A percentile compares a stretch with the other conserved stretches of the same genome.
These are phyloP conservation scores for Operophtera brumata DNA, from an alignment of 2,888 invertebrate species.

Conservation along the genomic window DNA sequence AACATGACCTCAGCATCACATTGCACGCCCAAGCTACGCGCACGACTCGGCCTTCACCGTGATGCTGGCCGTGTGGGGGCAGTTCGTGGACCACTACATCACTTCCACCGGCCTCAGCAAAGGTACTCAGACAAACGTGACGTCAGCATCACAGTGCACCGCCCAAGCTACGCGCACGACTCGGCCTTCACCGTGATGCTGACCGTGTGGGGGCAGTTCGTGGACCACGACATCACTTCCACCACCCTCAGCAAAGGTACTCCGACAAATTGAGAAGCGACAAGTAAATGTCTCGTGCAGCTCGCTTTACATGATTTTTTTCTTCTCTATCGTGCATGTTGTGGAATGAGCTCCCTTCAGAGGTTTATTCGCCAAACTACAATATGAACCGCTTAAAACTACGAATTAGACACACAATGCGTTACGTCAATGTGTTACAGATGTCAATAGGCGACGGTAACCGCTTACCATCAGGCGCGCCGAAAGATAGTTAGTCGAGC, in stretches of 20 bases:
- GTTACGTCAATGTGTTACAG: too few species aligned
- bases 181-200: constrained; percentile 90
- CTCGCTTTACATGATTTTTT: too few species aligned
- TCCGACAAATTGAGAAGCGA: too few species aligned
- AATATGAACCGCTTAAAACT: too few species aligned
- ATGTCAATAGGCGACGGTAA: too few species aligned
- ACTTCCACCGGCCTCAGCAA: constrained; percentile 90
- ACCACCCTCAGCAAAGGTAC: constrained; percentile 87
- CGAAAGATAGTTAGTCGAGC: too few species aligned
- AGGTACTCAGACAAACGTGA: constrained; percentile 83
- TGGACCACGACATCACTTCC: constrained; percentile 93
- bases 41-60: constrained; percentile 89
- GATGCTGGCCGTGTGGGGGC: constrained; percentile 93
- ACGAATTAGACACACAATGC: too few species aligned
- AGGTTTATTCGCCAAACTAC: too few species aligned
- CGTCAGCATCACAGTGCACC: constrained; percentile 79
- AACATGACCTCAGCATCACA: constrained; percentile 84
- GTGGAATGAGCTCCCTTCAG: too few species aligned
- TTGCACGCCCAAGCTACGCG: constrained; percentile 80
- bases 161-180: constrained; percentile 85
- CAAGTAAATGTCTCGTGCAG: too few species aligned
- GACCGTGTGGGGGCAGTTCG: constrained; percentile 93
- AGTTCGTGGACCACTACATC: constrained; percentile 93
- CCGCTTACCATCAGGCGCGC: too few species aligned
- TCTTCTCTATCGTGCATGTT: too few species aligned